Conservation (phyloP, 2,797 vertebrate species). For the Glyptemys insculpta region DNA sequence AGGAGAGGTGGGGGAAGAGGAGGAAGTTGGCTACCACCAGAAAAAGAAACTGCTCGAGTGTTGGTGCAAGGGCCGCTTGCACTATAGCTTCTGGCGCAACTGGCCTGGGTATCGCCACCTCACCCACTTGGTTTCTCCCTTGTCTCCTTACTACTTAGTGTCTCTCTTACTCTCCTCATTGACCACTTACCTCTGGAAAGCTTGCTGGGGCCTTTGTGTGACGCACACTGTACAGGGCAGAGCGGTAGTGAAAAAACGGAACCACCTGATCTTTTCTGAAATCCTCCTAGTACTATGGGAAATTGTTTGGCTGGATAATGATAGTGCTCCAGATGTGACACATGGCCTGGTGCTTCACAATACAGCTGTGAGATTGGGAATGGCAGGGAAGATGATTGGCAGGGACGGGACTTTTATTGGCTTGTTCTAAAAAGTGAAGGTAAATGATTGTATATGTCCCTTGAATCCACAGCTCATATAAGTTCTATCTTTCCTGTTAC, state of each 20-base stretch:
- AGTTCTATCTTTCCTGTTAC: too few relatives aligned
- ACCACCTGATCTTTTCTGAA: neutral
- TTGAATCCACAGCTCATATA: neutral
- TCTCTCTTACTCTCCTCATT: neutral
- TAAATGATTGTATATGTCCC: fast-evolving
- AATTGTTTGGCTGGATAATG: neutral
- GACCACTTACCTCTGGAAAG: neutral
- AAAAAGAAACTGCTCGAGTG: too few relatives aligned
- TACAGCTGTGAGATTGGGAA: neutral
- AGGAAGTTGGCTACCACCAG: too few relatives aligned
- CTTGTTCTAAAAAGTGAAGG: neutral
- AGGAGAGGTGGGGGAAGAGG: neutral
- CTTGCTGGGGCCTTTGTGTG: neutral
- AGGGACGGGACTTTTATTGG: neutral
- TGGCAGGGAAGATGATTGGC: neutral
- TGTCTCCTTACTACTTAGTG: too few relatives aligned
- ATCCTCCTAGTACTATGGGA: neutral
- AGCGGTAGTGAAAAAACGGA: fast-evolving
- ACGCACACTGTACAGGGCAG: neutral
- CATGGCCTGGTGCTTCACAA: neutral
- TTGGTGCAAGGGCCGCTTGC: too few relatives aligned
- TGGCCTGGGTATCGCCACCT: too few relatives aligned
- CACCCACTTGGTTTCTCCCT: too few relatives aligned
- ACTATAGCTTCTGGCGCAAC: too few relatives aligned
- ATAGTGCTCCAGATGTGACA: neutral